Base-by-base conservation (phyloP, 2,113 vertebrate species). In the Chionomys nivalis region DNA sequence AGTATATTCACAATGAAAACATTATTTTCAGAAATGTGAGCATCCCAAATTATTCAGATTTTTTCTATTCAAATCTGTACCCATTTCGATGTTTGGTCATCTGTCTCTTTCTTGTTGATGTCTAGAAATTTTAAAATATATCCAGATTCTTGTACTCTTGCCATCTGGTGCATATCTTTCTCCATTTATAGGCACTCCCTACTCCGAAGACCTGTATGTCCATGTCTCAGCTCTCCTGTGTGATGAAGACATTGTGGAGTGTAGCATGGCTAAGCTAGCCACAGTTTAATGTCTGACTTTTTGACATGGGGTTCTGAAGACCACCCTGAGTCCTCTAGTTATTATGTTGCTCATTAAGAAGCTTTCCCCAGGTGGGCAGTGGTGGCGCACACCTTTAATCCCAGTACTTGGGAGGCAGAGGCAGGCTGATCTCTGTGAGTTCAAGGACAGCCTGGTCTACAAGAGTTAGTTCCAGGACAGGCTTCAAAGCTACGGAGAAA, bases 1-100 rank as follows among this genome's bases (percentile, higher is more conserved):
- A 33, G 10, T 70, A 58, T 63, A 93, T 93, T 77, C 66, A 55
- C 28, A 26, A 63, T 39, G 39, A 93, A 96, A 93, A 90, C 14
- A 47, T 81, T 88, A 83, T 83, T 89, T 87, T 92, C n/a, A 93
- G 52, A 95, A 96, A 88, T 92, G 4, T 23, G 82, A 91, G 24
- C 49, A 95, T 33, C 14, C 63, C 77, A 55, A 44, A 89, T 24
- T 83, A 65, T 68, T 85, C 44, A n/a, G 33, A 55, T 42, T 55
- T 81, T 55, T 81, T 39, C 14, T 58, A 2, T 44, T 72, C 14
- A 66, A 11, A 12, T 55, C n/a, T 86, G 7, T 86, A 6, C 8
- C 21, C 11, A 10, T 90, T 26, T 85, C 36, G 7, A 76, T 75
- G 26, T 76, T 76, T 66, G 42, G 17, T 16, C 70, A 12, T 33